phyloP scores from a whole-genome alignment of 2,113 vertebrate species.

The Phainopepla nitens region DNA sequence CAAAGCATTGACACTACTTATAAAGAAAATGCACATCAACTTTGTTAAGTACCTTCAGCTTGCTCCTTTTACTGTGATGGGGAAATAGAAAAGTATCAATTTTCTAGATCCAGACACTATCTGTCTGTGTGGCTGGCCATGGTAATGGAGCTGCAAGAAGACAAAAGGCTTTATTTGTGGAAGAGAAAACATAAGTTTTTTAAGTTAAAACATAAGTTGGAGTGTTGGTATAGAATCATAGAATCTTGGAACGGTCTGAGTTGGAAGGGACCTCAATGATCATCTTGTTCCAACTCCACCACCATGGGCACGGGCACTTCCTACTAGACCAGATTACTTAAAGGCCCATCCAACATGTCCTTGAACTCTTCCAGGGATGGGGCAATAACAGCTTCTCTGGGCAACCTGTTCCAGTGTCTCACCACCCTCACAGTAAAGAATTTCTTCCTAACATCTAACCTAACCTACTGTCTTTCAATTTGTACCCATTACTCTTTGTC shows the following conservation, averaged over 20 bases:
- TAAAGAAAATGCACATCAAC: neutral
- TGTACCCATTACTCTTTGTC: neutral
- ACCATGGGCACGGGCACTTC: accelerated
- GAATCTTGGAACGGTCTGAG: neutral
- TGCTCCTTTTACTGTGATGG: neutral
- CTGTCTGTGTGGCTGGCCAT: accelerated
- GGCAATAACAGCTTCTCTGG: neutral
- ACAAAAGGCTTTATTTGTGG: neutral
- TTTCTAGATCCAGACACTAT: neutral
- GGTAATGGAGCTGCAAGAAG: neutral
- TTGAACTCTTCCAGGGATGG: neutral
- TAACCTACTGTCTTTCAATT: neutral
- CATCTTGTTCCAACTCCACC: neutral
- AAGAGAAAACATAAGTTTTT: neutral
- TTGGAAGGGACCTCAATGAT: neutral
- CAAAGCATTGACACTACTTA: neutral
- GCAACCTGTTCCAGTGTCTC: neutral
- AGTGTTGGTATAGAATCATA: neutral
- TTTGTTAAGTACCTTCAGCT: neutral
- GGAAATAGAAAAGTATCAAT: neutral
- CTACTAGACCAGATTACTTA: neutral
- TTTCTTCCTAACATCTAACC: neutral
- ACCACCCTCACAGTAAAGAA: neutral
- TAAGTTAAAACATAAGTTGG: neutral
- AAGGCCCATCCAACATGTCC: neutral